phyloP scores from a whole-genome alignment of 2,113 vertebrate species.

The Melanerpes aurifrons region DNA sequence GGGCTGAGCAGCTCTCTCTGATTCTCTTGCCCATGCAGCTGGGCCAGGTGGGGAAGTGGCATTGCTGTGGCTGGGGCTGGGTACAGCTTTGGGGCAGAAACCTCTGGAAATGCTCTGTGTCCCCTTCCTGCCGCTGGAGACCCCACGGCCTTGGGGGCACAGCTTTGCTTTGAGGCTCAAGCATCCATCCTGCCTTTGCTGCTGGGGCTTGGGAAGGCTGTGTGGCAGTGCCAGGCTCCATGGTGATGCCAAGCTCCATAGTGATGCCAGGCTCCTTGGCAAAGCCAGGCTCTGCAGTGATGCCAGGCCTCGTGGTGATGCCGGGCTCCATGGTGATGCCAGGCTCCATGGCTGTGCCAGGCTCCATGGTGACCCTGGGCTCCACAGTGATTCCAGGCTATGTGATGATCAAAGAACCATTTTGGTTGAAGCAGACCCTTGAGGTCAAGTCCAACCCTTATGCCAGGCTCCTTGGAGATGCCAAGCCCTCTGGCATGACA shows the following conservation, averaged over 20 bases:
- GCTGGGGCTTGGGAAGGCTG: background rate
- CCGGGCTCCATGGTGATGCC: too few relatives aligned
- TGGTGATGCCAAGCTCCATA: background rate
- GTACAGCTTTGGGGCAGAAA: background rate
- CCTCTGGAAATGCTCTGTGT: background rate
- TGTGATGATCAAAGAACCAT: too few relatives aligned
- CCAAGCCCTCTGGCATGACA: background rate
- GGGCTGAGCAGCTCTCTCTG: fast-evolving
- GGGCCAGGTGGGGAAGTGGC: fast-evolving
- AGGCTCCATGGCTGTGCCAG: too few relatives aligned
- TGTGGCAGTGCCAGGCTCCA: fast-evolving
- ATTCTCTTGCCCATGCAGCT: fast-evolving
- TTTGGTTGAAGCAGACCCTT: too few relatives aligned
- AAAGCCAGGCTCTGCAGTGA: too few relatives aligned
- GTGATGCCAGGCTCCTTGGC: too few relatives aligned
- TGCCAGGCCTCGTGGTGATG: background rate
- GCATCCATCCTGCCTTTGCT: background rate
- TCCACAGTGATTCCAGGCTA: background rate
- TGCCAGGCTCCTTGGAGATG: background rate
- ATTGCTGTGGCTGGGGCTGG: fast-evolving
- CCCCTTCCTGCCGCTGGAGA: background rate
- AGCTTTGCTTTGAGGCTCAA: fast-evolving
- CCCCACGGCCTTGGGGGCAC: fast-evolving
- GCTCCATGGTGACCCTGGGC: background rate
- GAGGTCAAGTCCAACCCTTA: too few relatives aligned